A percentile compares a stretch with the other conserved stretches of the same genome.
phyloP scores from a whole-genome alignment of 2,888 invertebrate species.

The Caenorhabditis imperialis region DNA sequence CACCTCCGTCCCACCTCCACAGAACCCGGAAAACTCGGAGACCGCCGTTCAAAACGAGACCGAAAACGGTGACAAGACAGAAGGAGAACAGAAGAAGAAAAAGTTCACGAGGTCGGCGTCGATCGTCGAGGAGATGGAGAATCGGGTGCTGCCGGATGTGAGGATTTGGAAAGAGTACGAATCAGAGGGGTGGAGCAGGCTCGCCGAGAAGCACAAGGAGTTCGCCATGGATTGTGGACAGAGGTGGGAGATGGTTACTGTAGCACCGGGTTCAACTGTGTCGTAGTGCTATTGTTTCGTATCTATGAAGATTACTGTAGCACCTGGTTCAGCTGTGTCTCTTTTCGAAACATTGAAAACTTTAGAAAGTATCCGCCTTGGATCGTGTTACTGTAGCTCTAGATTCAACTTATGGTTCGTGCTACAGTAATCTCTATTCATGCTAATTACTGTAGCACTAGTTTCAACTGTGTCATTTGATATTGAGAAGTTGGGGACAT shows the following conservation, averaged over 20 bases:
- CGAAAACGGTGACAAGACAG: conserved; percentile 16
- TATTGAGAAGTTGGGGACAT: too few relatives aligned
- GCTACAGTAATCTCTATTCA: too few relatives aligned
- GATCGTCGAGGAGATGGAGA: conserved; percentile 72
- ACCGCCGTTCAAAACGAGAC: not conserved
- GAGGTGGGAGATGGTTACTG: conserved; percentile 49
- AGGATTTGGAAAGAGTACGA: conserved; percentile 62
- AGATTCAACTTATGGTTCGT: too few relatives aligned
- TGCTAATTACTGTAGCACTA: too few relatives aligned
- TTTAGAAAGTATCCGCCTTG: too few relatives aligned
- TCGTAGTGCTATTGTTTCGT: too few relatives aligned
- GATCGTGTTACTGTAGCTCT: too few relatives aligned
- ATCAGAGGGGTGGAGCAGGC: conserved; percentile 51
- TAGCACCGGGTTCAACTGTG: too few relatives aligned
- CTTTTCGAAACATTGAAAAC: too few relatives aligned
- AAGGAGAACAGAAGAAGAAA: conserved; percentile 44
- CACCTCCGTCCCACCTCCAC: conserved; percentile 5
- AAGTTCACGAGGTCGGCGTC: conserved; percentile 69
- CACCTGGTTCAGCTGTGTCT: too few relatives aligned
- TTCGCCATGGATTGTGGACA: conserved; percentile 66
- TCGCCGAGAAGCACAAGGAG: conserved; percentile 52
- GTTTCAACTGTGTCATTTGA: too few relatives aligned
- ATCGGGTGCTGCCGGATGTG: conserved; percentile 63
- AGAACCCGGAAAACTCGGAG: not conserved
- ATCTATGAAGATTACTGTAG: too few relatives aligned